A percentile compares a stretch with the other conserved stretches of the same genome.
Evolutionary conservation across 2,113 vertebrate species (phyloP).

Genomic region (Spermophilus dauricus): DNA sequence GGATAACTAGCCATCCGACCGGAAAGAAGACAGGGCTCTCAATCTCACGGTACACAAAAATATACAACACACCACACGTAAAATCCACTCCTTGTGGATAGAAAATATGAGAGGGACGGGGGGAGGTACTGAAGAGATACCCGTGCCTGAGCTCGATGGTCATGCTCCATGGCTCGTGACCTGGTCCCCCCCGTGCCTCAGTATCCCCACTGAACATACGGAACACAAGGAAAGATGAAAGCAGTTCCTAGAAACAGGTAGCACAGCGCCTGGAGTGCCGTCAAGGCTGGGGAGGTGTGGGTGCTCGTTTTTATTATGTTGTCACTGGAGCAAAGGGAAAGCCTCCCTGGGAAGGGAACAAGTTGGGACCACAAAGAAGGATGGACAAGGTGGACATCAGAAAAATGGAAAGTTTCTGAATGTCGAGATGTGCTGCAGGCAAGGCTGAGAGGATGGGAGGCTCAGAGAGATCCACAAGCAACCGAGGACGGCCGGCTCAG

Average conservation of each 20-base stretch:
- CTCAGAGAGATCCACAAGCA: rapidly evolving
- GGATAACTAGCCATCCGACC: background rate
- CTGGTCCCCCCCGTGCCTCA: background rate
- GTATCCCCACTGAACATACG: background rate
- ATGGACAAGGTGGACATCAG: background rate
- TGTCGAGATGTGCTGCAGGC: background rate
- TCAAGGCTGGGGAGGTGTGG: background rate
- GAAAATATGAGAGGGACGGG: background rate
- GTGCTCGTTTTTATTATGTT: background rate
- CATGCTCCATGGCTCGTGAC: background rate
- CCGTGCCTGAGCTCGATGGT: background rate
- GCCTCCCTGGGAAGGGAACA: background rate
- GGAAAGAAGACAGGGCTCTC: background rate
- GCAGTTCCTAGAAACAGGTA: background rate
- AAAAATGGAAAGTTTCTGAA: background rate
- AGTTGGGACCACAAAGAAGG: background rate
- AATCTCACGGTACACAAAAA: background rate
- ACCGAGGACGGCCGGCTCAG: rapidly evolving
- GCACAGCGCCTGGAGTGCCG: background rate
- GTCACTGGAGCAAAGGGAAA: background rate
- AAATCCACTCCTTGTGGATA: background rate
- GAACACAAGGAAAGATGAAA: background rate
- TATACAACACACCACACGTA: background rate
- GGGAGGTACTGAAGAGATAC: background rate
- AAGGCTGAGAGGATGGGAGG: background rate